These are phyloP conservation scores for Pristis pectinata DNA, from an alignment of 2,797 vertebrate genomes.

Conservation along the genomic window DNA sequence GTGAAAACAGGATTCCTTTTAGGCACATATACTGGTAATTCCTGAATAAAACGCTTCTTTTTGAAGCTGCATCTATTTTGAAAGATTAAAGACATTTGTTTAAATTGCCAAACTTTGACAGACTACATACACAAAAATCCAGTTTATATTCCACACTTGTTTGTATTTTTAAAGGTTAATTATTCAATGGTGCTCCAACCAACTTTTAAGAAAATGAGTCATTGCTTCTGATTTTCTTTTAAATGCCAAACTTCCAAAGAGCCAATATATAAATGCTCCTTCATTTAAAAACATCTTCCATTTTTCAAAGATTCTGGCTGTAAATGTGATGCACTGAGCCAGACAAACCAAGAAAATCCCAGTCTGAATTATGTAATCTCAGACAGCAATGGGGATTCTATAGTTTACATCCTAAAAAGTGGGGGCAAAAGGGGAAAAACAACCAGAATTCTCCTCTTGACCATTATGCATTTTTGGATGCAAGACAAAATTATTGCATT, in stretches of 20 bases:
- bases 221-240: neutral
- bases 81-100: neutral
- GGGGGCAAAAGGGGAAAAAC: neutral
- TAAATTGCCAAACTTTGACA: conserved; percentile 15
- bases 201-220: neutral
- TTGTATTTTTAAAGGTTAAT: neutral
- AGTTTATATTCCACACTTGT: neutral
- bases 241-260: neutral
- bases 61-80: neutral
- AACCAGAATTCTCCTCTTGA: conserved; percentile 11
- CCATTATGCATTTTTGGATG: neutral
- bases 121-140: neutral
- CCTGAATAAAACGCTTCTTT: conserved; percentile 26
- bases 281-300: neutral
- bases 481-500: conserved; percentile 20
- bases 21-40: conserved; percentile 16
- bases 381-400: neutral
- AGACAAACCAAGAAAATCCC: neutral
- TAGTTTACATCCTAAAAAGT: neutral
- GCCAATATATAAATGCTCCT: neutral
- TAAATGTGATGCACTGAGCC: neutral
- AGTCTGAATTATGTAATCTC: neutral
- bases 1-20: conserved; percentile 27
- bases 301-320: neutral
- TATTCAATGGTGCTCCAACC: neutral